Percentiles rank a stretch among this genome's conserved stretches.
phyloP scores from a whole-genome alignment of 2,888 invertebrate species.

The Rhaphigaster nebulosa region DNA sequence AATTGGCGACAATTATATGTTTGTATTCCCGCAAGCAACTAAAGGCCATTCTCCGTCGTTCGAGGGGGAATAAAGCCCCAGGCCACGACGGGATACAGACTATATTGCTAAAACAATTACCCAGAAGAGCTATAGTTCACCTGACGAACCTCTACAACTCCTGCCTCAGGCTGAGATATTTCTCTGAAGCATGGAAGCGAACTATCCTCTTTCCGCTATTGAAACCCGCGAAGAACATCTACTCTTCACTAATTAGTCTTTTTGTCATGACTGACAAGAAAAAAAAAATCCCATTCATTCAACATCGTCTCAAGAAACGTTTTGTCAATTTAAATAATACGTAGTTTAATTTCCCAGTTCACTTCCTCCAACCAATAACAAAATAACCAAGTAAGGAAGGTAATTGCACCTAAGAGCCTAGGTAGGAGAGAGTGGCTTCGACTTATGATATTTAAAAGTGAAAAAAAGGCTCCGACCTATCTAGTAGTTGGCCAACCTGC shows the following conservation, averaged over 20 bases:
- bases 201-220: too few species aligned
- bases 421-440: neutral
- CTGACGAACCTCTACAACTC: too few species aligned
- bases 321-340: neutral
- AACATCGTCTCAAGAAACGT: neutral
- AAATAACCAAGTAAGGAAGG: neutral
- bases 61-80: too few species aligned
- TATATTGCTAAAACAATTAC: too few species aligned
- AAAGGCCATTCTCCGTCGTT: too few species aligned
- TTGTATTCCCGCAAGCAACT: too few species aligned
- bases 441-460: neutral
- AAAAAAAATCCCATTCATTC: neutral
- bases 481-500: neutral
- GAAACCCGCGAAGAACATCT: neutral
- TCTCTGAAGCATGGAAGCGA: too few species aligned
- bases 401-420: neutral
- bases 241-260: neutral
- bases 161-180: too few species aligned
- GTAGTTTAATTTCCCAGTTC: neutral
- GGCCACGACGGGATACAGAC: too few species aligned
- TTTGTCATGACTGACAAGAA: neutral
- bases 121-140: too few species aligned
- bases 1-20: too few species aligned
- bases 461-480: neutral
- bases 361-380: neutral